A percentile compares a stretch with the other conserved stretches of the same genome.
Conservation (phyloP, 2,113 vertebrate species). For the Chrysochloris asiatica region DNA sequence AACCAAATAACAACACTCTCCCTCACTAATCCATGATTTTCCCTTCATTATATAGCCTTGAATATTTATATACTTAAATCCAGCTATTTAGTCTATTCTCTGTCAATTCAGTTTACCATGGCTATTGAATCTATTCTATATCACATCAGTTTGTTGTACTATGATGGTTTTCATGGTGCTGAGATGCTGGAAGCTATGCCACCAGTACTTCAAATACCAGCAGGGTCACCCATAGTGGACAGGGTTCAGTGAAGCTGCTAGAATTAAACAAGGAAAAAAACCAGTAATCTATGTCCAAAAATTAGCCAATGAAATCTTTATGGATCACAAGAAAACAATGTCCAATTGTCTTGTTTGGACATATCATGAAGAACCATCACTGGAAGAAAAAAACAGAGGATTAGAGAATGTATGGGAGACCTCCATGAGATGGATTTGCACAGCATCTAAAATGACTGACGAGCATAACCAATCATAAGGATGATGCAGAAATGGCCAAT, state of each 20-base stretch:
- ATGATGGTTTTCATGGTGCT: neutral
- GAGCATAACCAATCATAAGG: neutral
- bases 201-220: neutral
- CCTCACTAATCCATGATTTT: too few species aligned
- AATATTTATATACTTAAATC: too few species aligned
- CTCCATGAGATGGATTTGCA: neutral
- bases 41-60: too few species aligned
- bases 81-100: too few species aligned
- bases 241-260: neutral
- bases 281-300: neutral
- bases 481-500: neutral
- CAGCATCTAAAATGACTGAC: neutral
- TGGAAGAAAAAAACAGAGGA: neutral
- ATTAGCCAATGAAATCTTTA: neutral
- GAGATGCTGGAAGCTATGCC: neutral
- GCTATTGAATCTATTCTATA: too few species aligned
- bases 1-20: too few species aligned
- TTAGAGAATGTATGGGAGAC: neutral
- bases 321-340: neutral
- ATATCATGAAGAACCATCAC: neutral
- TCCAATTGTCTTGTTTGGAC: neutral
- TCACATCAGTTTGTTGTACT: too few species aligned
- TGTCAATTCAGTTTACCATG: too few species aligned
- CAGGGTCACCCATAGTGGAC: neutral
- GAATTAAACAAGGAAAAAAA: neutral